Evolutionary conservation across 2,113 vertebrate species (phyloP).

Genomic region (Odocoileus virginianus): DNA sequence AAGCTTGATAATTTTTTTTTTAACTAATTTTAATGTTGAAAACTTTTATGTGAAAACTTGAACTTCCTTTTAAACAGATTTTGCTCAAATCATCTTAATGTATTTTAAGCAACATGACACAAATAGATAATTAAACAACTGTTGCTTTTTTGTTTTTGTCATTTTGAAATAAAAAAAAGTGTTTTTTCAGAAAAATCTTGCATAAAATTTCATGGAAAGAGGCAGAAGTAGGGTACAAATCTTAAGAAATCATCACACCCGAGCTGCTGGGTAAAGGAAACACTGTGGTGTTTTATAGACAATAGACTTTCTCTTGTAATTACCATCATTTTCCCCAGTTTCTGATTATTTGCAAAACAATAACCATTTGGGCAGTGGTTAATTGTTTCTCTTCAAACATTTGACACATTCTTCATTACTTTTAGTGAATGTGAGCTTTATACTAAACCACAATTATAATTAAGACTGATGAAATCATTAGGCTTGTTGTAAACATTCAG

Average conservation of each 20-base stretch:
- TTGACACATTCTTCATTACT: slow-evolving; percentile 80
- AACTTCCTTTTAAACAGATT: background rate
- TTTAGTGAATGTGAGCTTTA: slow-evolving; percentile 73
- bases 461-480: slow-evolving; percentile 89
- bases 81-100: background rate
- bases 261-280: slow-evolving; percentile 32
- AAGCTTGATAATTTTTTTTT: background rate
- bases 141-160: background rate
- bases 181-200: background rate
- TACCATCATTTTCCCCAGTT: slow-evolving; percentile 60
- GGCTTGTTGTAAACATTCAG: slow-evolving; percentile 81
- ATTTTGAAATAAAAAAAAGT: background rate
- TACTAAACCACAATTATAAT: slow-evolving; percentile 76
- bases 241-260: background rate
- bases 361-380: slow-evolving; percentile 77
- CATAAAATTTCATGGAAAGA: background rate
- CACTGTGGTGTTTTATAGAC: slow-evolving; percentile 13
- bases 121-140: background rate
- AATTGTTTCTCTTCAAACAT: slow-evolving; percentile 77
- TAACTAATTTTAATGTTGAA: background rate
- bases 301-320: slow-evolving; percentile 67
- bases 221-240: background rate
- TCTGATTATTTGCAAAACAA: slow-evolving; percentile 78
- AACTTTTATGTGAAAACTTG: background rate
- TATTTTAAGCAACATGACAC: background rate